A percentile compares a stretch with the other conserved stretches of the same genome.
These are phyloP conservation scores for Euleptes europaea DNA, from an alignment of 2,113 vertebrate genomes.

Conservation along the genomic window DNA sequence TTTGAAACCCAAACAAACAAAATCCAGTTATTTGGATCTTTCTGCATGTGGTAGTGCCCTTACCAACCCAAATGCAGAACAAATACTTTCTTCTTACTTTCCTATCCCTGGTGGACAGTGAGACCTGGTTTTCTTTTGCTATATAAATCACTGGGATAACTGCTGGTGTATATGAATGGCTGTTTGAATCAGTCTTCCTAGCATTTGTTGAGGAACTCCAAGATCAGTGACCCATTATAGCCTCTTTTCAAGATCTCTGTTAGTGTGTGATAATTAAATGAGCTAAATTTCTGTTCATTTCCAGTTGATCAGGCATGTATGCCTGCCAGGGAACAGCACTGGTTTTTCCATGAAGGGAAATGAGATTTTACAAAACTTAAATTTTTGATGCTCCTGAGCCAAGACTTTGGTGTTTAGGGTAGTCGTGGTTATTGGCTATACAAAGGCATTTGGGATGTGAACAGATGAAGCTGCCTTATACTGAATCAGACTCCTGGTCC, in stretches of 20 bases:
- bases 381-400: background rate
- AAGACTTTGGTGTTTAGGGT: background rate
- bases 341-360: background rate
- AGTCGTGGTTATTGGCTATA: background rate
- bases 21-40: too few relatives aligned
- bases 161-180: slow-evolving; percentile 22
- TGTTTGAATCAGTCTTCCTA: slow-evolving; percentile 47
- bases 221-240: slow-evolving; percentile 33
- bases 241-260: background rate
- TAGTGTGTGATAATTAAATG: slow-evolving; percentile 38
- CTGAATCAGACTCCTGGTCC: too few relatives aligned
- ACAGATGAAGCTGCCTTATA: too few relatives aligned
- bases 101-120: slow-evolving; percentile 2
- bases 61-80: background rate
- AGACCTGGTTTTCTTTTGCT: slow-evolving; percentile 21
- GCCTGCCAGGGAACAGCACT: background rate
- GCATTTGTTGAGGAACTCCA: background rate
- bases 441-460: background rate
- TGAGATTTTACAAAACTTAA: background rate
- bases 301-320: slow-evolving; percentile 14
- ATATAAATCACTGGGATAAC: slow-evolving; percentile 23
- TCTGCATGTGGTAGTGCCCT: background rate
- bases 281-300: slow-evolving; percentile 19
- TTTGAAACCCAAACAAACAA: background rate
- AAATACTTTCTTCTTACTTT: slow-evolving; percentile 3